Base-by-base conservation (phyloP, 2,113 vertebrate genomes). In the Sinocyclocheilus maitianheensis region DNA sequence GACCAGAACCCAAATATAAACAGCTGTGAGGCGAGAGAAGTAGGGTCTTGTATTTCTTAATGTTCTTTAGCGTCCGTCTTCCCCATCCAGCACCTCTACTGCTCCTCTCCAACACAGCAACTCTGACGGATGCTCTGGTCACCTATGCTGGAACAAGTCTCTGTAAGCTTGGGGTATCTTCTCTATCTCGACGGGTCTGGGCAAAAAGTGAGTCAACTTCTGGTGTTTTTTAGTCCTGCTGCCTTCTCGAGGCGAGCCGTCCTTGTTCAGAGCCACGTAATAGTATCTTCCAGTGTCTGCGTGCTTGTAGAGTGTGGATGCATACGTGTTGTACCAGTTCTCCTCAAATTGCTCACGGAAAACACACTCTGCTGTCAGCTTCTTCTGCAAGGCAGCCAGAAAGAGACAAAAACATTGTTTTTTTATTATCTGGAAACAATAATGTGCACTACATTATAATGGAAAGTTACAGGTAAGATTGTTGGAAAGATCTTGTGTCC, bases 241-340 rank as follows among this genome's bases (percentile, higher is more conserved):
- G 55, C 98, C 98, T 92, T 99, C 97, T 0, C 98, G 94, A 87
- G 98, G 97, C 58, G 98, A 98, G 86, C 98, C 98, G 3, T 99
- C 98, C 94, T 98, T 99, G 95, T 99, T 99, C 86, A 99, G 93
- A 83, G 97, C 98, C 93, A 99, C 97, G 34, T 99, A 99, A 94
- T 97, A 99, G 77, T 97, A 97, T 90, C 97, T 95, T 77, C 97
- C 97, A 0, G 97, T 97, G 93, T 99, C 98, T 0, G 92, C 91
- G 79, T 99, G 98, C 91, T 97, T 98, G 95, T 99, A 99, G 63
- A 98, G 94, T 2, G 97, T 99, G 0, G 98, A 99, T 58, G 98
- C 96, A 48, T 99, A 99, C 0, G 98, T 99, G 95, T 99, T 99
- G 95, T 99, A 99, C 98, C 98, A 99, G 93, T 99, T 99, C 95